Conservation (phyloP, 2,888 invertebrate genomes). For the Meandrusa payeni region DNA sequence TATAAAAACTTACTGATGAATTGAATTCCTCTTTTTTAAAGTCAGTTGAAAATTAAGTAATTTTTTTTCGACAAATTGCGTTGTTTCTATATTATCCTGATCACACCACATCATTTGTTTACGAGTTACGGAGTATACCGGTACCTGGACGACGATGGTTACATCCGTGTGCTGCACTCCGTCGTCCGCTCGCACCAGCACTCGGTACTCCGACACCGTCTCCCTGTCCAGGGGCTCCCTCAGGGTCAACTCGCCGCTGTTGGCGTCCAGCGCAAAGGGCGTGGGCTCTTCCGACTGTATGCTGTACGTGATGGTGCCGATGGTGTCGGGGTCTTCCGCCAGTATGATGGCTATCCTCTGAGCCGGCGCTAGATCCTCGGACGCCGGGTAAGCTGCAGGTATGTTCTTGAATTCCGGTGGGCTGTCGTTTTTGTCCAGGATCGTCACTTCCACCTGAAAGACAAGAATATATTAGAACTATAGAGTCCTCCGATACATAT, state of each 20-base stretch:
- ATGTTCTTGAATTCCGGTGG: conserved; percentile 93
- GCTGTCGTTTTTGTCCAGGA: conserved; percentile 96
- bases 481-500: no score
- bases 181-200: conserved; percentile 92
- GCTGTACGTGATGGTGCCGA: conserved; percentile 88
- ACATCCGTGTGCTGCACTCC: conserved; percentile 93
- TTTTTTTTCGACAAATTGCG: no score
- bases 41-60: no score
- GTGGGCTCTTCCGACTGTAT: conserved; percentile 84
- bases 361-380: conserved; percentile 92
- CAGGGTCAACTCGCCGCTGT: conserved; percentile 86
- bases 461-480: no score
- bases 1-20: no score
- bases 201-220: conserved; percentile 87
- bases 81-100: no score
- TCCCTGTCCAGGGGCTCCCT: conserved; percentile 92
- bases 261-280: conserved; percentile 86
- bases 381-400: conserved; percentile 87
- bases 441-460: conserved; percentile 90
- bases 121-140: no score
- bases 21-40: no score
- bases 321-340: conserved; percentile 92
- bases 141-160: conserved; percentile 88
- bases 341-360: conserved; percentile 88
- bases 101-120: no score